Evolutionary conservation across 1,140 invertebrate species (phyloP), one percentile per base, ranked within the genome.

Genomic region (Lethrus apterus): DNA sequence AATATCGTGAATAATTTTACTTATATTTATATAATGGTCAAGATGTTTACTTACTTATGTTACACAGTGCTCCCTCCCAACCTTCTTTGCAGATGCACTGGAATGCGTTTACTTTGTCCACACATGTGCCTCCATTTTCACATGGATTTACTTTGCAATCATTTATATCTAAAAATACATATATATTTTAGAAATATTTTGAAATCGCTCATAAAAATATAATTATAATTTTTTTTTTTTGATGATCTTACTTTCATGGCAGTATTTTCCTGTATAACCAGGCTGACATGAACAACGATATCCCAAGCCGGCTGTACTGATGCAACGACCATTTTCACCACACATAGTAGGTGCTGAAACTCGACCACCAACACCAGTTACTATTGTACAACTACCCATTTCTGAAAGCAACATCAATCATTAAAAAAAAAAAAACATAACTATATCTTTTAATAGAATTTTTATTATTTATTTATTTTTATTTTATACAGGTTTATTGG

Each of bases 311-410:
- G 75, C 68, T 50, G 73, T 75, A 57, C 71, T 76, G 30, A 83
- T 70, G 57, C 87, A 91, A 57, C 80, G 80, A 26, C 87, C 85
- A 63, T 89, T 84, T 23, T 86, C 83, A 33, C 84, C 84, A 60
- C 88, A 92, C 56, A 68, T 67, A 17, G 71, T 71, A 48, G 72
- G 55, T 32, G 62, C 46, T 11, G 57, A 56, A 23, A 55, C 47
- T 48, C 57, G 52, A 23, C 56, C 64, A 19, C 56, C 55, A 32
- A 70, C 72, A 21, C 68, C 64, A 3, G 69, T 63, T 19, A 70
- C 60, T 5, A 71, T 66, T 10, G 75, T 72, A 52, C 76, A 76
- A 51, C 71, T 73, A 51, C 70, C 70, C 32, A 71, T 57, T 31
- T 65, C 67, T 71, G 60, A 29, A 56, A 53, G 35, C 21, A 29